Percentiles rank a stretch among this genome's conserved stretches.
phyloP scores from a whole-genome alignment of 2,888 invertebrate genomes.

The Ennomos erosarius region DNA sequence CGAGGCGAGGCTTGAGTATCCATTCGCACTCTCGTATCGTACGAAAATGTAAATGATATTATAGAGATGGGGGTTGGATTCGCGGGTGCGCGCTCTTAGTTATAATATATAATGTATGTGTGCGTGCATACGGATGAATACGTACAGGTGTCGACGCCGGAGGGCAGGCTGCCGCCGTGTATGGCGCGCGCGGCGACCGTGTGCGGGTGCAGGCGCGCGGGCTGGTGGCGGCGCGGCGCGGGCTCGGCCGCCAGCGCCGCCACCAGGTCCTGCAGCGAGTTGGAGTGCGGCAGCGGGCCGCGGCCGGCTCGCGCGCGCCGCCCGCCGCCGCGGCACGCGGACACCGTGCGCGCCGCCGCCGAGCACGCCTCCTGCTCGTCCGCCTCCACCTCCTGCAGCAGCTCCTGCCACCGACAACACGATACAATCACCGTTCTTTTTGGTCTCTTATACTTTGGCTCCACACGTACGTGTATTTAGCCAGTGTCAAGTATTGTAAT shows the following conservation, averaged over 20 bases:
- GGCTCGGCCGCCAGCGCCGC: constrained; percentile 78
- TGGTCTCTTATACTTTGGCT: too few species aligned
- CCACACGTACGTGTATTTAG: too few species aligned
- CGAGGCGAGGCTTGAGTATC: too few species aligned
- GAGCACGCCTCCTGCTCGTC: constrained; percentile 88
- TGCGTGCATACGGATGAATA: constrained; percentile 13
- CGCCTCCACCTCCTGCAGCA: constrained; percentile 91
- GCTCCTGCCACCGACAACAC: constrained; percentile 80
- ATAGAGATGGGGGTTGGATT: too few species aligned
- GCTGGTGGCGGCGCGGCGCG: constrained; percentile 55
- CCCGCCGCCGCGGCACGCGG: constrained; percentile 65
- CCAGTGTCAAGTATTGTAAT: too few species aligned
- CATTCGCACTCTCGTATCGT: too few species aligned
- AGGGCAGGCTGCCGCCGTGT: constrained; percentile 80
- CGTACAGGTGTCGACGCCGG: constrained; percentile 78
- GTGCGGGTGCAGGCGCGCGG: constrained; percentile 56
- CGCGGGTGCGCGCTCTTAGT: too few species aligned
- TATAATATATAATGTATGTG: too few species aligned
- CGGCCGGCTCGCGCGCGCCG: constrained; percentile 63
- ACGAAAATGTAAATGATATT: too few species aligned
- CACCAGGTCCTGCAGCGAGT: constrained; percentile 86
- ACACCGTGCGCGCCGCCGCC: constrained; percentile 79
- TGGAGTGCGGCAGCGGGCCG: constrained; percentile 81
- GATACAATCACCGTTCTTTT: too few species aligned
- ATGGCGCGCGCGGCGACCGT: constrained; percentile 71